A percentile compares a stretch with the other conserved stretches of the same genome.
These are phyloP conservation scores for Bombus terrestris DNA, from an alignment of 1,140 invertebrate species.

Conservation along the genomic window DNA sequence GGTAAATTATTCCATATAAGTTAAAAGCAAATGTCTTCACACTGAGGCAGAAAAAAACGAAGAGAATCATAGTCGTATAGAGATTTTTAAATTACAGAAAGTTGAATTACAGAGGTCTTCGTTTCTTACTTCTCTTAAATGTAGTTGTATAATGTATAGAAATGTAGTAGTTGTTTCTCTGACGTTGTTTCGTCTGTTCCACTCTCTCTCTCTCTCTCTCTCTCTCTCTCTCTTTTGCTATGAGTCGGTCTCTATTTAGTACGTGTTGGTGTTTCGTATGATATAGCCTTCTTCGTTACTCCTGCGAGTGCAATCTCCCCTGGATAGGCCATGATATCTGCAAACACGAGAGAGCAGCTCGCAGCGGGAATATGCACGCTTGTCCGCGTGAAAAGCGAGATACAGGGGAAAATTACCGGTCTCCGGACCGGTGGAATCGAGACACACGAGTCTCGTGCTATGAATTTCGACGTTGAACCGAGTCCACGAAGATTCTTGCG, in stretches of 20 bases:
- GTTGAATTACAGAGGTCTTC: background rate
- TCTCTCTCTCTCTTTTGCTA: background rate
- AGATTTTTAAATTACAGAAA: background rate
- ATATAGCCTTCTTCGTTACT: background rate
- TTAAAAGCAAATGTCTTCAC: too few relatives aligned
- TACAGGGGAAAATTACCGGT: slow-evolving; percentile 5
- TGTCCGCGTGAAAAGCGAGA: background rate
- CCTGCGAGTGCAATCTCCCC: background rate
- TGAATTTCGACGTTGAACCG: background rate
- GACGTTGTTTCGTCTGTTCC: background rate
- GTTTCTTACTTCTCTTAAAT: too few relatives aligned
- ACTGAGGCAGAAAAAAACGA: too few relatives aligned
- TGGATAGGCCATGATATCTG: slow-evolving; percentile 8
- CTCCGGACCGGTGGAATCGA: background rate
- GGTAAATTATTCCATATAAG: too few relatives aligned
- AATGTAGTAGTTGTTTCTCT: background rate
- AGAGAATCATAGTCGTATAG: background rate
- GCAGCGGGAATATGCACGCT: background rate
- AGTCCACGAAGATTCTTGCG: background rate
- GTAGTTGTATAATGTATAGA: background rate
- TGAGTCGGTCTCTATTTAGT: background rate
- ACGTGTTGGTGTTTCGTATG: background rate
- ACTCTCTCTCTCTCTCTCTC: too few relatives aligned
- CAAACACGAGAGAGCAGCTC: slow-evolving; percentile 4
- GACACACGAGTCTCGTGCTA: background rate